These are phyloP conservation scores for Sebastes aleutianus DNA, from an alignment of 2,797 vertebrate genomes.

Conservation along the genomic window DNA sequence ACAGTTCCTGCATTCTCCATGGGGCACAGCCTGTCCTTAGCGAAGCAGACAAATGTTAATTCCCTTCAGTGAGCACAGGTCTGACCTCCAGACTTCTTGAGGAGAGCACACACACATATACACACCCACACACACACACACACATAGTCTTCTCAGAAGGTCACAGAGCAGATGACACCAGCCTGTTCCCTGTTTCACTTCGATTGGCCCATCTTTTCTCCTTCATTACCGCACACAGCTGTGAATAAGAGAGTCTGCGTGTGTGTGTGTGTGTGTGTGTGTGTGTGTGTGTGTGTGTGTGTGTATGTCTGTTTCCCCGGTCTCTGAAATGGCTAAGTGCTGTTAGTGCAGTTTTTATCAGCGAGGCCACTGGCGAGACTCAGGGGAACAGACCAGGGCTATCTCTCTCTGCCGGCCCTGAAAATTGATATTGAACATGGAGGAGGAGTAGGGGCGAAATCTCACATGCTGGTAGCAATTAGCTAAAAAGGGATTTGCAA, in stretches of 20 bases:
- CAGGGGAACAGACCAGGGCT: slow-evolving; percentile 86
- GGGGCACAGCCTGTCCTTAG: slow-evolving; percentile 79
- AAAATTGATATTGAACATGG: slow-evolving; percentile 99
- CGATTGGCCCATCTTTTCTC: slow-evolving; percentile 84
- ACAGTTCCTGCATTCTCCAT: slow-evolving; percentile 66
- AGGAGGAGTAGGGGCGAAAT: slow-evolving; percentile 83
- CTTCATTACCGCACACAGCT: slow-evolving; percentile 87
- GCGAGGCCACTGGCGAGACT: slow-evolving; percentile 88
- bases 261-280: slow-evolving; percentile 42
- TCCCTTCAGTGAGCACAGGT: slow-evolving; percentile 81
- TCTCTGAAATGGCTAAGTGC: slow-evolving; percentile 92
- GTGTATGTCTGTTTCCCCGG: slow-evolving; percentile 53
- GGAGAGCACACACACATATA: slow-evolving; percentile 45
- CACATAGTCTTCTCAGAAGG: slow-evolving; percentile 81
- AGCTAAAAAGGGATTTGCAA: slow-evolving; percentile 98
- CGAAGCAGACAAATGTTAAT: slow-evolving; percentile 82
- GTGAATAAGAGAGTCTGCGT: slow-evolving; percentile 81
- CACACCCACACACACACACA: slow-evolving; percentile 37
- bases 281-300: slow-evolving; percentile 28
- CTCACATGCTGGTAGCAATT: slow-evolving; percentile 98
- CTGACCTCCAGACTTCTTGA: slow-evolving; percentile 82
- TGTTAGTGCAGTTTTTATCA: slow-evolving; percentile 90
- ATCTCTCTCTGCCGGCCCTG: slow-evolving; percentile 92
- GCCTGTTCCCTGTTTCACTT: slow-evolving; percentile 78
- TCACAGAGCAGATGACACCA: slow-evolving; percentile 80